Evolutionary conservation across 2,113 vertebrate species (phyloP), one percentile per base, ranked within the genome.

Genomic region (Gnathonemus longibarbis): DNA sequence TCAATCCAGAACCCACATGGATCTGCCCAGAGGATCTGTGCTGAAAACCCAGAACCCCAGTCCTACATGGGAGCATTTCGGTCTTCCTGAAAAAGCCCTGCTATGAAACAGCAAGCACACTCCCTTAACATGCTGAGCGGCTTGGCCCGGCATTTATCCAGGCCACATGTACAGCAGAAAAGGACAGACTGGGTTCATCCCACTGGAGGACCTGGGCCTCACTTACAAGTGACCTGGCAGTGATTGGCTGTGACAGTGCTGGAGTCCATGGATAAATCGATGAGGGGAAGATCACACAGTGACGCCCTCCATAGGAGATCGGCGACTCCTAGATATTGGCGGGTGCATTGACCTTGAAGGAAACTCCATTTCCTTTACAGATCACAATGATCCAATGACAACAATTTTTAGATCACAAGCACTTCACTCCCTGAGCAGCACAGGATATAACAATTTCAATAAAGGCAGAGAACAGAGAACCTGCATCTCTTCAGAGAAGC

Each of bases 271-370:
- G 42, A 49, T 49, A n/a, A 92, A 94, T 95, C 94, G 58, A 95
- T 94, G 90, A 48, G 7, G 87, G 91, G 90, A 89, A 90, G 35
- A 52, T 88, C 88, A 94, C 93, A 94, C 92, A 92, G 92, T 91
- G 90, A 91, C 56, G 89, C 88, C 93, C 91, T 56, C 92, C 58
- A 46, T 15, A 11, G 89, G 89, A 94, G 92, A 94, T 93, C 94
- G 92, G 92, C 93, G 93, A 92, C 93, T 95, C 94, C 93, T 90
- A 93, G 91, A 92, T 10, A 91, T 94, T 94, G 94, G 95, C 95
- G 94, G 93, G 96, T 94, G 95, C 93, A 87, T 93, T 95, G 95
- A 96, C 94, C 94, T 94, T 94, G 95, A 96, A 95, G 94, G 94
- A 95, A 95, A 95, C 94, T 94, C 94, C 93, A 95, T 95, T 96